phyloP scores from a whole-genome alignment of 2,113 vertebrate genomes.

The Lynx canadensis region DNA sequence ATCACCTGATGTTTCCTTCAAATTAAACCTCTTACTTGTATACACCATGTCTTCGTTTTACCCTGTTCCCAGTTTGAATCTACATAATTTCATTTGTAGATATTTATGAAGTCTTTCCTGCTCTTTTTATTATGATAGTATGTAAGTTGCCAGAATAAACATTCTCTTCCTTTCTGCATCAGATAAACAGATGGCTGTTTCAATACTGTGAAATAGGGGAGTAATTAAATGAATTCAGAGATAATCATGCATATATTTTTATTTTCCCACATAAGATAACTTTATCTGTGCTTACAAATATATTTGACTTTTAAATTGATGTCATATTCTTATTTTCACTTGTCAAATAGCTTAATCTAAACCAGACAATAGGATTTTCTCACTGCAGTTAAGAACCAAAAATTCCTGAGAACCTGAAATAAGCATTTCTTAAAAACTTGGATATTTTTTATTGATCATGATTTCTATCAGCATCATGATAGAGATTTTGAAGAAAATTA shows the following conservation, averaged over 20 bases:
- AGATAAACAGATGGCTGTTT: slow-evolving; percentile 61
- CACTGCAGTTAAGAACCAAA: not conserved
- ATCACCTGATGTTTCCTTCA: not conserved
- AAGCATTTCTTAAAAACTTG: not conserved
- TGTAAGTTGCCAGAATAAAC: slow-evolving; percentile 51
- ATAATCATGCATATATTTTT: not conserved
- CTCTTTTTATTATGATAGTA: slow-evolving; percentile 45
- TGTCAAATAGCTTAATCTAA: slow-evolving; percentile 7
- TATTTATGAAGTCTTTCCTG: slow-evolving; percentile 11
- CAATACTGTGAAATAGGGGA: slow-evolving; percentile 46
- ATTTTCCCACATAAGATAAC: slow-evolving; percentile 19
- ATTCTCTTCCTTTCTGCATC: slow-evolving; percentile 42
- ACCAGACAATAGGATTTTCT: not conserved
- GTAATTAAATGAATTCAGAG: slow-evolving; percentile 52
- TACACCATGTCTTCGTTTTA: not conserved
- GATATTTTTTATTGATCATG: not conserved
- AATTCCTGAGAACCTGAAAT: not conserved
- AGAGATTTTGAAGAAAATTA: not conserved
- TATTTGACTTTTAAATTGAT: slow-evolving; percentile 32
- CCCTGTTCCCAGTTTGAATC: not conserved
- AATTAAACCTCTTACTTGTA: not conserved
- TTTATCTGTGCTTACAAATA: slow-evolving; percentile 2
- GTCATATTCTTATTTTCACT: not conserved
- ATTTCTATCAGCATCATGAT: not conserved
- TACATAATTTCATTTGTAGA: not conserved